Base-by-base conservation (phyloP, 2,797 vertebrate genomes). In the Emys orbicularis region DNA sequence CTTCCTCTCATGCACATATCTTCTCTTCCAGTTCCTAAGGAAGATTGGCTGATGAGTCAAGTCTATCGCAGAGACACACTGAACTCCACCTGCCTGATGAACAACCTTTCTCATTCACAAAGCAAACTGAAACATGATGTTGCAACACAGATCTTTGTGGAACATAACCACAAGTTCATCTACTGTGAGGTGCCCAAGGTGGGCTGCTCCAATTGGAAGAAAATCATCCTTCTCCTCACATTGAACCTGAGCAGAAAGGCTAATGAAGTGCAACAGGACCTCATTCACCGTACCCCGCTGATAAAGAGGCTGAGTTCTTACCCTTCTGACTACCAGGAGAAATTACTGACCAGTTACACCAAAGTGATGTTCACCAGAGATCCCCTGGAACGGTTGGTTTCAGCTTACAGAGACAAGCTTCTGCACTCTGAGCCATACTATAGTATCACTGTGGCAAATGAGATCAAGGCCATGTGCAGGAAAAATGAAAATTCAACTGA, bases 141-240 rank as follows among this genome's bases (percentile, higher is more conserved):
- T 57, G 90, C 95, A 84, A 92, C 3, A 18, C 97, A 96, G 81
- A 90, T 98, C 34, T 97, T 97, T 83, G 97, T 98, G 82, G 98
- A 97, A 53, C 96, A 97, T 84, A 97, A 84, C 8, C 96, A 98
- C 76, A 97, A 94, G 72, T 92, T 98, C 54, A 96, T 97, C 53
- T 98, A 98, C 86, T 98, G 98, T 86, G 98, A 97, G 74, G 97
- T 98, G 41, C 98, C 98, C 72, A 98, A 98, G 37, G 98, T 98
- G 76, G 97, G 98, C 74, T 98, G 98, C 87, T 97, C 98, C 84
- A 98, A 98, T n/a, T 98, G 98, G 98, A 98, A 98, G 88, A 97
- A 97, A 94, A 97, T 77, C 31, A 94, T 98, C 89, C 96, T 98
- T 83, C 86, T 97, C 84, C 96, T 98, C 52, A 97, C 96, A 61